These are phyloP conservation scores for Cryptosula pallasiana DNA, from an alignment of 2,888 invertebrate genomes.

Conservation along the genomic window DNA sequence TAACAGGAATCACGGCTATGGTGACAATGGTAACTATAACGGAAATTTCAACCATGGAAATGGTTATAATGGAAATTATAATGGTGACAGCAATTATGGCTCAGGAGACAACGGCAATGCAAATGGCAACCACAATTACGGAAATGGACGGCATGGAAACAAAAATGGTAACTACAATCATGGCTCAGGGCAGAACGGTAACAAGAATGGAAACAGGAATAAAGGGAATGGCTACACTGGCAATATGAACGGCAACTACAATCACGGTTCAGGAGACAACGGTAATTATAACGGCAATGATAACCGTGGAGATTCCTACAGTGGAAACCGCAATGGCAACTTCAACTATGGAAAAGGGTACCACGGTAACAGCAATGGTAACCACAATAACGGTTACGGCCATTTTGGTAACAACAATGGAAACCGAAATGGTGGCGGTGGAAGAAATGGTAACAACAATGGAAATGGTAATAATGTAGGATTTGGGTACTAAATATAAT, in stretches of 20 bases:
- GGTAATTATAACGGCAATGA: conserved; percentile 34
- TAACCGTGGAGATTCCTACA: conserved; percentile 27
- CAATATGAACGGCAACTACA: background rate
- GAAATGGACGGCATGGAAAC: conserved; percentile 25
- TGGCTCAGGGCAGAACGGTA: background rate
- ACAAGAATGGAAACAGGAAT: background rate
- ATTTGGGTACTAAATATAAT: too few species aligned
- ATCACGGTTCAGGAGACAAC: background rate
- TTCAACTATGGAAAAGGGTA: conserved; percentile 23
- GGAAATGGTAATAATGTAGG: background rate
- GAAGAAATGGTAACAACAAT: background rate
- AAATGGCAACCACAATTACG: conserved; percentile 25
- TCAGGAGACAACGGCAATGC: conserved; percentile 25
- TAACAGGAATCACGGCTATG: background rate
- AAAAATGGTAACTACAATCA: background rate
- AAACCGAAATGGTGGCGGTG: background rate
- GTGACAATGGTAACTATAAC: conserved; percentile 13
- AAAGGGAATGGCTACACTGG: background rate
- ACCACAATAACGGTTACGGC: conserved; percentile 19
- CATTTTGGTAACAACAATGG: conserved; percentile 16
- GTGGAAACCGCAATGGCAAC: conserved; percentile 26
- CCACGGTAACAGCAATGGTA: conserved; percentile 21
- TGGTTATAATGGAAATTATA: conserved; percentile 34
- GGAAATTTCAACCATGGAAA: background rate
- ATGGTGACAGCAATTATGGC: conserved; percentile 31